Evolutionary conservation across 2,888 invertebrate species (phyloP).

Genomic region (Cephus rjabovi): DNA sequence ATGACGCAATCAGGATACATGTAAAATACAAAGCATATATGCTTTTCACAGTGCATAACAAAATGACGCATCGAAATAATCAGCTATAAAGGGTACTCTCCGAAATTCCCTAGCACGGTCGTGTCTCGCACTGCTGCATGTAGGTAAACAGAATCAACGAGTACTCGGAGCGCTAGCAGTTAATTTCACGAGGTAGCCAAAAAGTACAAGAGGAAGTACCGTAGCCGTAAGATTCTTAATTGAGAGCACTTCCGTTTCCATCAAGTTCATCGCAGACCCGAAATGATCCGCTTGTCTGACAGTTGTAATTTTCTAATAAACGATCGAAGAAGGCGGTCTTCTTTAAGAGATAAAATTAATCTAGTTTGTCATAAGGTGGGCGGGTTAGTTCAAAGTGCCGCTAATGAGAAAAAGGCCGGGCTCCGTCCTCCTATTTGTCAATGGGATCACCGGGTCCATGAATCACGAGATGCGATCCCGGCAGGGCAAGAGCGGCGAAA

Average conservation of each 20-base stretch:
- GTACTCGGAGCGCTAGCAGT: too few relatives aligned
- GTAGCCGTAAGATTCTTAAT: not conserved
- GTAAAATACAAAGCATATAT: not conserved
- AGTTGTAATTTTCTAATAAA: constrained; percentile 65
- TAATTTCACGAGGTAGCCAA: not conserved
- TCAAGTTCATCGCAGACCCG: not conserved
- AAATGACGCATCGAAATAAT: not conserved
- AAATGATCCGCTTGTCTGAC: constrained; percentile 39
- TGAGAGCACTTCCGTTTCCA: not conserved
- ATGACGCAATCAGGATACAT: not conserved
- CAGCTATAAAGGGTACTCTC: not conserved
- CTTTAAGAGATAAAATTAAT: constrained; percentile 61
- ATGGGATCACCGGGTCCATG: constrained; percentile 58
- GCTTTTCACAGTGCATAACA: not conserved
- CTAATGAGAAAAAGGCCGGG: constrained; percentile 65
- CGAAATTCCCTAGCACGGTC: too few relatives aligned
- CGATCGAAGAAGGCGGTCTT: constrained; percentile 46
- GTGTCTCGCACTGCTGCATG: too few relatives aligned
- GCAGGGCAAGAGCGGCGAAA: not conserved
- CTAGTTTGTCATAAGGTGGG: constrained; percentile 67
- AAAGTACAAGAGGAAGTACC: not conserved
- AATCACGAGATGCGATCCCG: constrained; percentile 35
- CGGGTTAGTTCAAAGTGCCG: constrained; percentile 66
- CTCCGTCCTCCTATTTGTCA: constrained; percentile 60
- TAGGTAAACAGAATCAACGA: too few relatives aligned